Percentiles rank a stretch among this genome's conserved stretches.
phyloP scores from a whole-genome alignment of 2,113 vertebrate genomes.

The Sphaerodactylus townsendi region DNA sequence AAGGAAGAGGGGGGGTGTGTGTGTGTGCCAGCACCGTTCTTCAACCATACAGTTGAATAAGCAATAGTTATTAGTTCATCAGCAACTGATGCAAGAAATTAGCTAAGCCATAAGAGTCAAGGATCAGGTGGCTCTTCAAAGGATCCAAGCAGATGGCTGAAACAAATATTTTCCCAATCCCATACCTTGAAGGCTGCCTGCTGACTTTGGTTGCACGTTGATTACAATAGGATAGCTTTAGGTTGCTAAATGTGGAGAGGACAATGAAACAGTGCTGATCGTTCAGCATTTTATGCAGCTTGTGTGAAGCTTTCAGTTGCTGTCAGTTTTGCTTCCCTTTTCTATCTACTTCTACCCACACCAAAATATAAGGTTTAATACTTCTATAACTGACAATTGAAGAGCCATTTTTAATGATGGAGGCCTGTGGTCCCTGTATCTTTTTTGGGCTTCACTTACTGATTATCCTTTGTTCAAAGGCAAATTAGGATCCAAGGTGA shows the following conservation, averaged over 20 bases:
- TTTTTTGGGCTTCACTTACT: neutral
- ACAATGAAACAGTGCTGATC: neutral
- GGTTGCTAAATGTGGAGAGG: neutral
- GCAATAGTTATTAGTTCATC: neutral
- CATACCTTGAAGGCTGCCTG: neutral
- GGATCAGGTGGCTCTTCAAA: neutral
- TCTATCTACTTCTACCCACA: too few species aligned
- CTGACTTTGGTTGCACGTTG: neutral
- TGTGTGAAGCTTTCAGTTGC: neutral
- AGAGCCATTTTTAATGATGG: neutral
- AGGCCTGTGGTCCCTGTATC: neutral
- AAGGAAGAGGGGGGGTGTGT: neutral
- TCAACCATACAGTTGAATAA: neutral
- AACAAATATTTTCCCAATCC: neutral
- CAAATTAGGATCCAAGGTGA: neutral
- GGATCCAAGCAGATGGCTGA: neutral
- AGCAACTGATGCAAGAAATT: neutral
- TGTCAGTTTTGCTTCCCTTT: neutral
- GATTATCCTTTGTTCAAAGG: neutral
- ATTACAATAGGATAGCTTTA: neutral
- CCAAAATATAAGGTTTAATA: neutral
- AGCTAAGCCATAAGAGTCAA: neutral
- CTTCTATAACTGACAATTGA: neutral
- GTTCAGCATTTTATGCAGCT: neutral
- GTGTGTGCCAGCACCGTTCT: neutral